Conservation (phyloP, 2,797 vertebrate species). For the Sebastes cheni region DNA sequence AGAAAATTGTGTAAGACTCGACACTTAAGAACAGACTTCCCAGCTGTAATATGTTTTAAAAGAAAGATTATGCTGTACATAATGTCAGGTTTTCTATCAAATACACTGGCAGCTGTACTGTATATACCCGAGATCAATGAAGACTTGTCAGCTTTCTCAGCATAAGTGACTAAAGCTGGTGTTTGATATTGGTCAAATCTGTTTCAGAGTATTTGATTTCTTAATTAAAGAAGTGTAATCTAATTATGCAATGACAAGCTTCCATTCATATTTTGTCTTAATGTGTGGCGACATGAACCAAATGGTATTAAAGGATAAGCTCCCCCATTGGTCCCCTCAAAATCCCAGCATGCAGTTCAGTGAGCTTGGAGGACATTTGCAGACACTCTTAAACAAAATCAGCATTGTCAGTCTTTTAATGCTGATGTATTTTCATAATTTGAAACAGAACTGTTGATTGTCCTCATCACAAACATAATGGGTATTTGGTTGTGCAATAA, state of each 20-base stretch:
- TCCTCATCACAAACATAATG: neutral
- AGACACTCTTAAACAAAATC: neutral
- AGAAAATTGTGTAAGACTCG: neutral
- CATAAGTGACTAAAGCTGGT: neutral
- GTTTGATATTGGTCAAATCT: neutral
- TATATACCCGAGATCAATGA: neutral
- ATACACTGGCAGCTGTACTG: neutral
- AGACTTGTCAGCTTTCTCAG: slow-evolving; percentile 3
- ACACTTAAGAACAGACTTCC: neutral
- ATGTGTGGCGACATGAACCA: neutral
- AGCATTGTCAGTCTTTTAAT: neutral
- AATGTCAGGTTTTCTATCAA: neutral
- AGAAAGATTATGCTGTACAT: neutral
- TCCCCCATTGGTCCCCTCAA: neutral
- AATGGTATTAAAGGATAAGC: slow-evolving; percentile 1
- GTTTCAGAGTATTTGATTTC: neutral
- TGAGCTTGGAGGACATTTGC: neutral
- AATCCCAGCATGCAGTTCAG: neutral
- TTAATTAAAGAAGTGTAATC: neutral
- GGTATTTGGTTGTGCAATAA: neutral
- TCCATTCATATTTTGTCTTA: neutral
- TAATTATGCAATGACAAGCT: neutral
- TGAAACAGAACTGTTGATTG: neutral
- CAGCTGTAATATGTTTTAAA: neutral
- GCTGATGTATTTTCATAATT: neutral